These are phyloP conservation scores for Verasper variegatus DNA, from an alignment of 2,113 vertebrate genomes.

Conservation along the genomic window DNA sequence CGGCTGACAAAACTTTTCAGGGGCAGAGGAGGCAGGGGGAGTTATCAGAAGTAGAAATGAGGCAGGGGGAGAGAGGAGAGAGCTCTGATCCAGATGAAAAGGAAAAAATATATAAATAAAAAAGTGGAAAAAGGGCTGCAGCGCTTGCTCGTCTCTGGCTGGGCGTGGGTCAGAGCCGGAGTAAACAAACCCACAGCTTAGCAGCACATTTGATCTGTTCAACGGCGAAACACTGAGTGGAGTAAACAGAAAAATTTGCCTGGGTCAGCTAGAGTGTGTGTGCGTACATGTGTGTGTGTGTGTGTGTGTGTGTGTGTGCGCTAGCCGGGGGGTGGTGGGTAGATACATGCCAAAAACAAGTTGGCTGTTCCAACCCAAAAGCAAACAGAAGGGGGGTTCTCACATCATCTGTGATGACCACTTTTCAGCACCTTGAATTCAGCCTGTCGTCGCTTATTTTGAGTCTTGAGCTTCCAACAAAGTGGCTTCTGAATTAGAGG, in stretches of 20 bases:
- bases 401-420: conserved; percentile 31
- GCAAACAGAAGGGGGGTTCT: conserved; percentile 41
- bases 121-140: conserved; percentile 57
- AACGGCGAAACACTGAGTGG: conserved; percentile 70
- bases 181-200: conserved; percentile 82
- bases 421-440: conserved; percentile 50
- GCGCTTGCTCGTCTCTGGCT: conserved; percentile 38
- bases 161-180: conserved; percentile 75
- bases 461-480: conserved; percentile 11
- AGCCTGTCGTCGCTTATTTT: conserved; percentile 60
- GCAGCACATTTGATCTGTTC: conserved; percentile 77
- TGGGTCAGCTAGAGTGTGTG: conserved; percentile 56
- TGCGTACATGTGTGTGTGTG: background rate
- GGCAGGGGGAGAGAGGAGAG: conserved; percentile 31
- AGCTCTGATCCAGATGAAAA: conserved; percentile 72
- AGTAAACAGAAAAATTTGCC: conserved; percentile 74
- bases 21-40: conserved; percentile 42
- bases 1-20: conserved; percentile 50
- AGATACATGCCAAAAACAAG: conserved; percentile 37
- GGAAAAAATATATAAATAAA: conserved; percentile 27
- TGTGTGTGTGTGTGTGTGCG: conserved; percentile 12
- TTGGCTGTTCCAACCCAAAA: conserved; percentile 57
- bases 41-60: conserved; percentile 36
- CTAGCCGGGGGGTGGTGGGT: background rate
- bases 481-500: conserved; percentile 12